phyloP scores from a whole-genome alignment of 2,797 vertebrate genomes.

The Brachyrhaphis roseni region DNA sequence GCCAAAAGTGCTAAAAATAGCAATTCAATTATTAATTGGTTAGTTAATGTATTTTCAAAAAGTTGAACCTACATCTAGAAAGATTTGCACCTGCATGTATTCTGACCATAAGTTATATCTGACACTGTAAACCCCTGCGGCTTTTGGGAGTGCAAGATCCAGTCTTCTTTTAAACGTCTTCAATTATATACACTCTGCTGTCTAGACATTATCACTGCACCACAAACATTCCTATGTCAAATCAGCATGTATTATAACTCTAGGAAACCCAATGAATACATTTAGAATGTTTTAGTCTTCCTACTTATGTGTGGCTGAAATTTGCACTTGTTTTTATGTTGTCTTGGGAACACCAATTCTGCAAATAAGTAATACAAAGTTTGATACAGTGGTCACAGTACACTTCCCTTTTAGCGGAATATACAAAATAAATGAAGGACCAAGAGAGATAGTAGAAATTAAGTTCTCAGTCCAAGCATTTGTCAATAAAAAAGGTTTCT shows the following conservation, averaged over 20 bases:
- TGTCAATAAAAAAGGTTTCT: constrained; percentile 10
- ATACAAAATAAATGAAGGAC: constrained; percentile 5
- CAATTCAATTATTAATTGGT: neutral
- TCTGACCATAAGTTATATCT: constrained; percentile 22
- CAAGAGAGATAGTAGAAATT: neutral
- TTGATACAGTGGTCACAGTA: neutral
- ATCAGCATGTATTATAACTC: neutral
- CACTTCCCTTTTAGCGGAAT: constrained; percentile 14
- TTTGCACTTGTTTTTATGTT: neutral
- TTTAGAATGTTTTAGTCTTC: neutral
- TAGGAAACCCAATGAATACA: neutral
- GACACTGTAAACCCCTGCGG: constrained; percentile 61
- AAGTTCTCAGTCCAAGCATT: constrained; percentile 19
- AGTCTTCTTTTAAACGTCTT: constrained; percentile 84
- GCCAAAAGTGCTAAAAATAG: neutral
- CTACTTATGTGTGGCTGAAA: neutral
- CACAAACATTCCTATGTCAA: constrained; percentile 42
- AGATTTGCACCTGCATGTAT: constrained; percentile 4
- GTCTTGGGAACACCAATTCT: neutral
- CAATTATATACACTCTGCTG: constrained; percentile 79
- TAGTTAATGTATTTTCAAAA: neutral
- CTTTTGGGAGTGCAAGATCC: constrained; percentile 63
- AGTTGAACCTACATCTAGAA: neutral
- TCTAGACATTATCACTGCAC: constrained; percentile 74
- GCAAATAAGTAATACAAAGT: neutral